These are phyloP conservation scores for Myotis davidii DNA, from an alignment of 2,113 vertebrate genomes.

Conservation along the genomic window DNA sequence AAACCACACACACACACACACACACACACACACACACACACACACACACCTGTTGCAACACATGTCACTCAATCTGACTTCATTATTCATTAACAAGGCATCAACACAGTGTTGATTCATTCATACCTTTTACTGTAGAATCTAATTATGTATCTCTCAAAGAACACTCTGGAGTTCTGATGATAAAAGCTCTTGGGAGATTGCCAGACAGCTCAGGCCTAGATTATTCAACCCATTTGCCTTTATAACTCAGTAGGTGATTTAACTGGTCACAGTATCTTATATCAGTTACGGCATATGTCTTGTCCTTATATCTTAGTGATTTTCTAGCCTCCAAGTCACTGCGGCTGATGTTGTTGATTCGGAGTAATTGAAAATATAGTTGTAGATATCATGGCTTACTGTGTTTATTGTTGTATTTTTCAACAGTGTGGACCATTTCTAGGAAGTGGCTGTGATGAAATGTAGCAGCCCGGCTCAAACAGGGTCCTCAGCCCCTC, in stretches of 20 bases:
- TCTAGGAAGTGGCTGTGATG: not conserved
- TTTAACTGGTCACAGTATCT: not conserved
- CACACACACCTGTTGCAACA: not conserved
- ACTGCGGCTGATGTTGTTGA: not conserved
- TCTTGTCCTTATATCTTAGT: not conserved
- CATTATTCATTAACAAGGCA: not conserved
- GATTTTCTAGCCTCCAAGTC: not conserved
- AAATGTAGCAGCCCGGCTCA: not conserved
- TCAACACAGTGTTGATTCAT: not conserved
- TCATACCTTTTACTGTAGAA: slow-evolving; percentile 23
- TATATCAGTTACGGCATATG: not conserved
- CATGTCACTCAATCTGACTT: not conserved
- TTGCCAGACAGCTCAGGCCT: not conserved
- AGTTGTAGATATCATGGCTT: not conserved
- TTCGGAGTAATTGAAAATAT: not conserved
- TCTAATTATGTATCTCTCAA: not conserved
- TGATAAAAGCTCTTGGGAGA: not conserved
- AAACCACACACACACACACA: not conserved
- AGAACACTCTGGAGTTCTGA: not conserved
- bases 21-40: not conserved
- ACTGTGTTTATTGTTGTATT: not conserved
- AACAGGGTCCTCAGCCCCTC: not conserved
- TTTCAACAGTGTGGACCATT: not conserved
- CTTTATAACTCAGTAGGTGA: not conserved
- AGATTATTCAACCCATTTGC: not conserved